Evolutionary conservation across 1,140 invertebrate genomes (phyloP).

Genomic region (Eulimnadia texana): DNA sequence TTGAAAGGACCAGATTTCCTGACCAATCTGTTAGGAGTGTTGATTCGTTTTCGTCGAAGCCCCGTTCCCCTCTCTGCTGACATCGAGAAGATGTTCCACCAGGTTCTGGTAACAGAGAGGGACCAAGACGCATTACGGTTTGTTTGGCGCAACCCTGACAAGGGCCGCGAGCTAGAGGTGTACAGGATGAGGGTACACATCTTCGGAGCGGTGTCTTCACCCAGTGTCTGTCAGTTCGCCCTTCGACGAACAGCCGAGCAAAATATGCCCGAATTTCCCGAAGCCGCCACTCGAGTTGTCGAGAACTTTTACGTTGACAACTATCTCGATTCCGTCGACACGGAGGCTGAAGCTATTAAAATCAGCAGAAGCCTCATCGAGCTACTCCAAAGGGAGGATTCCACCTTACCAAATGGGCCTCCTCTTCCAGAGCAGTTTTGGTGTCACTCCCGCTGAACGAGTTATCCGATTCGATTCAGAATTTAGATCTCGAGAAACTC

Average conservation of each 20-base stretch:
- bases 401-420: background rate
- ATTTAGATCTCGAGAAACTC: slow-evolving; percentile 3
- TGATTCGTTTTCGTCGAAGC: slow-evolving; percentile 17
- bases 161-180: background rate
- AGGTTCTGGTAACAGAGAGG: slow-evolving; percentile 11
- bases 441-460: background rate
- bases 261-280: slow-evolving; percentile 3
- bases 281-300: slow-evolving; percentile 7
- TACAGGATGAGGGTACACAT: slow-evolving; percentile 14
- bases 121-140: slow-evolving; percentile 7
- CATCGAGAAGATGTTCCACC: slow-evolving; percentile 17
- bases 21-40: slow-evolving; percentile 6
- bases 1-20: slow-evolving; percentile 17
- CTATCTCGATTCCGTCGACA: slow-evolving; percentile 10
- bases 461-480: background rate
- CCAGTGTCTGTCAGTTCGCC: background rate
- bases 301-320: slow-evolving; percentile 18
- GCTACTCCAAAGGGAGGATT: background rate
- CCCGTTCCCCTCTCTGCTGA: slow-evolving; percentile 12
- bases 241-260: background rate
- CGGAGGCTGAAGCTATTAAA: slow-evolving; percentile 10
- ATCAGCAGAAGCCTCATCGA: background rate
- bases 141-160: slow-evolving; percentile 4
- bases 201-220: slow-evolving; percentile 15
- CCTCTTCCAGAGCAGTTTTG: background rate